These are phyloP conservation scores for Muschampia staudingeri DNA, from an alignment of 2,888 invertebrate genomes.

Conservation along the genomic window DNA sequence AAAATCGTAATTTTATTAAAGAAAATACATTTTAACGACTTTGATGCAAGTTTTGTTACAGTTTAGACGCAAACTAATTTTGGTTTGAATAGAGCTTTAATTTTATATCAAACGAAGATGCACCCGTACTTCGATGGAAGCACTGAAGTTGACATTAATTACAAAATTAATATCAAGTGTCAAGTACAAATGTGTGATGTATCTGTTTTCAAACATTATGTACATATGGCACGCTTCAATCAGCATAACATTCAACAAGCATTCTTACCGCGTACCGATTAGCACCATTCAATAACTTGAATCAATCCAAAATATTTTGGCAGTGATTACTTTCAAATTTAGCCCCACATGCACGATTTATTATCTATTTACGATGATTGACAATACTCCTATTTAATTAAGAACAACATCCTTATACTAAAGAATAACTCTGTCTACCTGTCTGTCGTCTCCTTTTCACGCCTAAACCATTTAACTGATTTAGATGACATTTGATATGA, in stretches of 20 bases:
- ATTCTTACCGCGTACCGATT: conserved; percentile 42
- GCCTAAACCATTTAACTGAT: too few species aligned
- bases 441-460: too few species aligned
- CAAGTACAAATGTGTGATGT: conserved; percentile 57
- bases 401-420: background rate
- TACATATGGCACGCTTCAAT: conserved; percentile 66
- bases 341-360: conserved; percentile 23
- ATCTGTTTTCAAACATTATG: conserved; percentile 58
- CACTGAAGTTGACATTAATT: conserved; percentile 23
- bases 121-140: conserved; percentile 25
- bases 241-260: conserved; percentile 53
- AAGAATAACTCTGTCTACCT: too few species aligned
- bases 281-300: conserved; percentile 52
- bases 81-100: conserved; percentile 22
- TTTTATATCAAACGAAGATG: background rate
- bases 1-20: too few species aligned
- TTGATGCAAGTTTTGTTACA: too few species aligned
- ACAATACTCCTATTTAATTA: background rate
- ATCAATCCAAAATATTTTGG: conserved; percentile 17
- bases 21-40: too few species aligned
- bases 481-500: too few species aligned
- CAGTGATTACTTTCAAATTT: conserved; percentile 7
- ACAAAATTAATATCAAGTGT: conserved; percentile 21
- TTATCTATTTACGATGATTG: background rate
- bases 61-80: background rate